These are phyloP conservation scores for Cervus canadensis DNA, from an alignment of 2,113 vertebrate genomes.

Conservation along the genomic window DNA sequence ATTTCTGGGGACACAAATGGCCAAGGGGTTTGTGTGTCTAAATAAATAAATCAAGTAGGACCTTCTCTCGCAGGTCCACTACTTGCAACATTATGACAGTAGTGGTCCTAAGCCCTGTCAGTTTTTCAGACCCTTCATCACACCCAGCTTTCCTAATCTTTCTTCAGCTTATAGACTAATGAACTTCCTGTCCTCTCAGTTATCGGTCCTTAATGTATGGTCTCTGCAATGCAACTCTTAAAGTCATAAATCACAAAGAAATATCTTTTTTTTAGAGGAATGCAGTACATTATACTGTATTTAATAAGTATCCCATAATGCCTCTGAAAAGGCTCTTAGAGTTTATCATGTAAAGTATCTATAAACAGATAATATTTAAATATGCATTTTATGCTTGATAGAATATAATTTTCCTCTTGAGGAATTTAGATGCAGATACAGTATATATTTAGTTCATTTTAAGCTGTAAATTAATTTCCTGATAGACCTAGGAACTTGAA, in stretches of 20 bases:
- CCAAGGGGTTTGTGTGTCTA: background rate
- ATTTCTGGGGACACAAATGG: background rate
- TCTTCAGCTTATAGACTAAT: background rate
- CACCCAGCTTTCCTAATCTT: background rate
- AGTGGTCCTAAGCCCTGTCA: background rate
- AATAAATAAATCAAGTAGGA: background rate
- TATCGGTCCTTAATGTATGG: background rate
- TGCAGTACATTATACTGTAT: background rate
- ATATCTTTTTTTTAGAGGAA: background rate
- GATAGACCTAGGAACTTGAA: slow-evolving; percentile 64
- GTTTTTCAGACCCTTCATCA: background rate
- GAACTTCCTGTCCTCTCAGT: background rate
- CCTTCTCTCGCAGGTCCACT: background rate
- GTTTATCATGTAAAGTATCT: slow-evolving; percentile 39
- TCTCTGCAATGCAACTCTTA: background rate
- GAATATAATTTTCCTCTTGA: slow-evolving; percentile 63
- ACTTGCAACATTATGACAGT: background rate
- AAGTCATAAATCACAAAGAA: background rate
- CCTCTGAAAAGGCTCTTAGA: slow-evolving; percentile 49
- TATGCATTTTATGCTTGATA: slow-evolving; percentile 58
- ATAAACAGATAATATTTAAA: slow-evolving; percentile 57
- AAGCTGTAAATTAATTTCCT: slow-evolving; percentile 70
- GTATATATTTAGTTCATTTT: slow-evolving; percentile 69
- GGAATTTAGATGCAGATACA: slow-evolving; percentile 58
- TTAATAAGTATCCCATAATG: slow-evolving; percentile 52